Evolutionary conservation across 2,797 vertebrate genomes (phyloP).

Genomic region (Cichlasoma orientale): DNA sequence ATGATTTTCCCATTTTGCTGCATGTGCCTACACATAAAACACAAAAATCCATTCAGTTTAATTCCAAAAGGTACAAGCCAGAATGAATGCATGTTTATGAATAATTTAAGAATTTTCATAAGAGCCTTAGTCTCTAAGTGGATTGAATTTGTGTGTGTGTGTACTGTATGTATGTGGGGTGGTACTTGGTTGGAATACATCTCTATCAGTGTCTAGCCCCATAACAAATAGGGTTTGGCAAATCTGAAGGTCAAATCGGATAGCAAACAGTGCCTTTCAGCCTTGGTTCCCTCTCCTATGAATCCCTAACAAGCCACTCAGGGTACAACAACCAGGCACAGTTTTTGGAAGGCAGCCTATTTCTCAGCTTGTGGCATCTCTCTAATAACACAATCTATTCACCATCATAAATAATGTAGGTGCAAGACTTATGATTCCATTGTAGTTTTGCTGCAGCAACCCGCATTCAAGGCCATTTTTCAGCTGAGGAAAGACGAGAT

Average conservation of each 20-base stretch:
- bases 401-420: constrained; percentile 67
- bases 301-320: constrained; percentile 65
- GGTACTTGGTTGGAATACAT: constrained; percentile 56
- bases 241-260: constrained; percentile 75
- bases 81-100: constrained; percentile 48
- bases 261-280: constrained; percentile 61
- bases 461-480: constrained; percentile 30
- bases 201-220: constrained; percentile 60
- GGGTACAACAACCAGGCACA: constrained; percentile 27
- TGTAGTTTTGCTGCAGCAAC: constrained; percentile 25
- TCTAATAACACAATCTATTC: constrained; percentile 63
- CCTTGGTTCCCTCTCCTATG: constrained; percentile 36
- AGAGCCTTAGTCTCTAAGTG: constrained; percentile 51
- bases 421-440: constrained; percentile 53
- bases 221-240: constrained; percentile 69
- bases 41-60: constrained; percentile 29
- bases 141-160: constrained; percentile 39
- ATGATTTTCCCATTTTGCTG: constrained; percentile 14
- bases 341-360: constrained; percentile 45
- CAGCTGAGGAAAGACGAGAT: constrained; percentile 29
- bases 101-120: constrained; percentile 53
- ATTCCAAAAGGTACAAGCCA: constrained; percentile 45
- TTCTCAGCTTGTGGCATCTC: constrained; percentile 54
- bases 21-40: constrained; percentile 6
- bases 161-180: neutral